These are phyloP conservation scores for Bubo blakistoni DNA, from an alignment of 2,113 vertebrate genomes.

Conservation along the genomic window DNA sequence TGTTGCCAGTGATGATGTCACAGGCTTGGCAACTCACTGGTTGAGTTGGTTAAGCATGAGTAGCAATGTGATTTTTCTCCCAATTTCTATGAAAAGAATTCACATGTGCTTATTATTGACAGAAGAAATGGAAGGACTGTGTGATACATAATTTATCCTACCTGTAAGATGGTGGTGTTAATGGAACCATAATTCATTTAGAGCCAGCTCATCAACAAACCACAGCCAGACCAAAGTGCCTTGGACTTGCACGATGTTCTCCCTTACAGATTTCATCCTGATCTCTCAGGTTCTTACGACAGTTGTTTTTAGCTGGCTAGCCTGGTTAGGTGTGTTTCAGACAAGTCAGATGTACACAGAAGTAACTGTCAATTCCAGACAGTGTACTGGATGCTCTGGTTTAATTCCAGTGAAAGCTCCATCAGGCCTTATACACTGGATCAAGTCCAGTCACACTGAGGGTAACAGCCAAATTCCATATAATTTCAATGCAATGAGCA, in stretches of 20 bases:
- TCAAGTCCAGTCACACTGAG: not conserved
- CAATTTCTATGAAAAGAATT: not conserved
- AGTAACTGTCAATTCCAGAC: not conserved
- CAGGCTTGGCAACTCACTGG: slow-evolving; percentile 61
- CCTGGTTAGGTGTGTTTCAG: not conserved
- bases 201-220: not conserved
- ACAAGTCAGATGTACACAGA: not conserved
- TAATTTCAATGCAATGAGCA: not conserved
- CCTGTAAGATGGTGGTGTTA: not conserved
- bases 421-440: accelerated
- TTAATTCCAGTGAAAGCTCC: not conserved
- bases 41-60: slow-evolving; percentile 39
- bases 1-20: slow-evolving; percentile 82
- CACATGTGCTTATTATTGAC: not conserved
- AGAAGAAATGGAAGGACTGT: not conserved
- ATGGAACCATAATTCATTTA: accelerated
- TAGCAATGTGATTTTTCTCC: slow-evolving; percentile 18
- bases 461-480: not conserved
- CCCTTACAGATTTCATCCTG: not conserved
- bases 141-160: not conserved
- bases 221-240: not conserved
- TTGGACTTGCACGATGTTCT: not conserved
- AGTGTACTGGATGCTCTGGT: not conserved
- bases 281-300: no score
- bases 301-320: not conserved